Percentiles rank a stretch among this genome's conserved stretches.
Evolutionary conservation across 2,797 vertebrate species (phyloP).

Genomic region (Rhinella marina): DNA sequence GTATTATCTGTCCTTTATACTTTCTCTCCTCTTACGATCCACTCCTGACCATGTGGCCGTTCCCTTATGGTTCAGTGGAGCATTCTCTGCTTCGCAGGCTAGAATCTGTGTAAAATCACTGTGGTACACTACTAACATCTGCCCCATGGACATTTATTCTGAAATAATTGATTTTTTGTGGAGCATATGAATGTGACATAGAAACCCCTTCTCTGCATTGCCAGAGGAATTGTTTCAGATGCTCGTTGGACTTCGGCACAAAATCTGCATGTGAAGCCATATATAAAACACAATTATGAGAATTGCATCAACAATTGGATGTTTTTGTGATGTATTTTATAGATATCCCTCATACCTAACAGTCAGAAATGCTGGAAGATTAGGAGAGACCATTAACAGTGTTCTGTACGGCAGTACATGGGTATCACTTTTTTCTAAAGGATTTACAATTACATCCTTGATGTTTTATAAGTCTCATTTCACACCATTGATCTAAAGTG

Average conservation of each 20-base stretch:
- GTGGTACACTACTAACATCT: too few relatives aligned
- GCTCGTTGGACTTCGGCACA: background rate
- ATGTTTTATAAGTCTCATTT: constrained; percentile 16
- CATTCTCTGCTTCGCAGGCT: too few relatives aligned
- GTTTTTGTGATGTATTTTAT: background rate
- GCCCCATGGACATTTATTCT: too few relatives aligned
- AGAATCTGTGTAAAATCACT: too few relatives aligned
- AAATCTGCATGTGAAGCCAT: too few relatives aligned
- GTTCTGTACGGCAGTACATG: background rate
- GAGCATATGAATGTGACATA: background rate
- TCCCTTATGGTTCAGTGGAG: too few relatives aligned
- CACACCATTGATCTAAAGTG: background rate
- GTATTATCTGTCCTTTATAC: too few relatives aligned
- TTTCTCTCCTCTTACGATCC: too few relatives aligned
- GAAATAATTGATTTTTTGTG: too few relatives aligned
- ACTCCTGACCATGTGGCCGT: too few relatives aligned
- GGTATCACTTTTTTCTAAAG: background rate
- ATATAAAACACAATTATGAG: too few relatives aligned
- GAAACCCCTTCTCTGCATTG: background rate
- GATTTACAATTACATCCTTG: constrained; percentile 1
- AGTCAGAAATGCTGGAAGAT: background rate
- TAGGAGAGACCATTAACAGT: background rate
- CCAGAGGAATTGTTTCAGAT: background rate
- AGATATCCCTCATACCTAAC: background rate
- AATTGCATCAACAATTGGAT: background rate